Base-by-base conservation (phyloP, 2,888 invertebrate species). In the Notodonta dromedarius region DNA sequence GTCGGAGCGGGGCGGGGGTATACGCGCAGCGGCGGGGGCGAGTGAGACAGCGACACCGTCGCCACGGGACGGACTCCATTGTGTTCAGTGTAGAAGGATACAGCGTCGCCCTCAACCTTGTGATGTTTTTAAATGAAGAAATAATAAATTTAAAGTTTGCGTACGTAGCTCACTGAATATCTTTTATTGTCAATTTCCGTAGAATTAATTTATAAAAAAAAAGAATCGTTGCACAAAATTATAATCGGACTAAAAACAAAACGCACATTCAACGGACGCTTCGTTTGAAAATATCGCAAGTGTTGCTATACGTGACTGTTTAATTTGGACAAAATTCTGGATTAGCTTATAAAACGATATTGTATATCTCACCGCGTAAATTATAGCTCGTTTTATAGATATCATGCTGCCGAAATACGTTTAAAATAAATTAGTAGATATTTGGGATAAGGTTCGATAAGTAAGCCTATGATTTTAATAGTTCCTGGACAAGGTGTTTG, bases 1-100 rank as follows among this genome's bases (percentile, higher is more conserved):
- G 76, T 72, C 66, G 60, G 77, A 79, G 76, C 69, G 78, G 70
- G 79, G 78, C 74, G 73, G 77, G 74, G 76, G 76, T 76, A 77
- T 68, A 71, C 71, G 76, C 70, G 78, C 80, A 76, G 79, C 76
- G 73, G 74, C 75, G 73, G 73, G 81, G 69, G 74, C 74, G 84
- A 82, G 83, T 77, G 80, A 75, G 82, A 84, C 78, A 83, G 77
- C 78, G 79, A 76, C 74, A 78, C 71, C 74, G 71, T 70, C 71
- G 79, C 76, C 80, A 76, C 80, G 80, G 82, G 81, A 81, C 79
- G 87, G 87, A 89, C 87, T 84, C 71, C 77, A 80, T 85, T 90
- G 91, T 90, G 91, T 90, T 91, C 90, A 87, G 86, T 85, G 82
- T 87, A 89, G 84, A 82, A 73, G 76, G 75, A 84, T 78, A 78